Evolutionary conservation across 1,140 invertebrate species (phyloP).

Genomic region (Procambarus clarkii): DNA sequence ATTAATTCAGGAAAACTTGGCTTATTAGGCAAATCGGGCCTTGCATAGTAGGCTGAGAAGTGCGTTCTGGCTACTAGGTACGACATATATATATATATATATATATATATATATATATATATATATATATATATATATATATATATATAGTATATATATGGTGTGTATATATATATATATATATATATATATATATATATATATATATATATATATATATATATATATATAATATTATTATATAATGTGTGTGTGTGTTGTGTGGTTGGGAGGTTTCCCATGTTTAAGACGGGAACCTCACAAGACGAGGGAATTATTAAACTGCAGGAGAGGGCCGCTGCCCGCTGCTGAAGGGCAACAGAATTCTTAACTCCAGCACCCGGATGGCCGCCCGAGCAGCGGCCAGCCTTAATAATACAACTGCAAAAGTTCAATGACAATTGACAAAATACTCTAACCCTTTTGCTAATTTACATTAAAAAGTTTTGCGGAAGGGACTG

Average conservation of each 20-base stretch:
- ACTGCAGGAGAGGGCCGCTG: background rate
- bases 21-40: too few species aligned
- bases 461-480: conserved; percentile 38
- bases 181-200: conserved; percentile 2
- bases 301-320: conserved; percentile 36
- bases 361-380: conserved; percentile 29
- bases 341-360: conserved; percentile 19
- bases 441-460: conserved; percentile 33
- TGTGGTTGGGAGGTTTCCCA: background rate
- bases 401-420: conserved; percentile 11
- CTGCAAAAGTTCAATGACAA: conserved; percentile 33
- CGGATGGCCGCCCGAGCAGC: conserved; percentile 16
- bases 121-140: too few species aligned
- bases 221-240: background rate
- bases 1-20: too few species aligned
- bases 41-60: too few species aligned
- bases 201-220: conserved; percentile 6
- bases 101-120: too few species aligned
- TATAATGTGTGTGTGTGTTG: background rate
- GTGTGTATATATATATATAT: background rate
- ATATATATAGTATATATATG: too few species aligned
- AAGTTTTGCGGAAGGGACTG: conserved; percentile 16
- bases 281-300: background rate
- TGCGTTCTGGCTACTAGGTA: too few species aligned
- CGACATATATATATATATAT: too few species aligned